These are phyloP conservation scores for Caenorhabditis sp. DNA, from an alignment of 2,888 invertebrate genomes.

Conservation along the genomic window DNA sequence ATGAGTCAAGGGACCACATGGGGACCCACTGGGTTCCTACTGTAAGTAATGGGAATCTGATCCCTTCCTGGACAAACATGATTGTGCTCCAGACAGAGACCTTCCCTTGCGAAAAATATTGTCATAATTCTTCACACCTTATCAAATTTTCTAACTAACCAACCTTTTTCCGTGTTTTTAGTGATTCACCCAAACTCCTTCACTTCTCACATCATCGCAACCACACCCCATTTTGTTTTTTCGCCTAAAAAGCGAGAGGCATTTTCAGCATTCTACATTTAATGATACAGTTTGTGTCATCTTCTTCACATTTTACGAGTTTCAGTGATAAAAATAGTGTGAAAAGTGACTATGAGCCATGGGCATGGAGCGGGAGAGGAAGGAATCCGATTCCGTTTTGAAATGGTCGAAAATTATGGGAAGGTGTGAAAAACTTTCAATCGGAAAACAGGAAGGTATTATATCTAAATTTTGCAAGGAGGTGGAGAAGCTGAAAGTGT, in stretches of 20 bases:
- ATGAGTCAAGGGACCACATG: neutral
- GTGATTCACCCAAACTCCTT: constrained; percentile 13
- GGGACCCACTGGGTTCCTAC: too few relatives aligned
- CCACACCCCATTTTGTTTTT: constrained; percentile 34
- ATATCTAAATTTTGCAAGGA: neutral
- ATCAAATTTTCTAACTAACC: constrained; percentile 15
- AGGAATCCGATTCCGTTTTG: constrained; percentile 6
- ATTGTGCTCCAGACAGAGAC: too few relatives aligned
- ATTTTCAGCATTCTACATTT: constrained; percentile 27
- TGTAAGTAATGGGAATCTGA: too few relatives aligned
- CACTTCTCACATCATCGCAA: constrained; percentile 2
- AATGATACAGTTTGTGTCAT: constrained; percentile 24
- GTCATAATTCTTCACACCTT: constrained; percentile 1
- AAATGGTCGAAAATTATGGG: neutral
- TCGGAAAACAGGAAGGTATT: too few relatives aligned
- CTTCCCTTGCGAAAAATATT: neutral
- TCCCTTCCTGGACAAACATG: too few relatives aligned
- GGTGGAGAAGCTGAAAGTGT: neutral
- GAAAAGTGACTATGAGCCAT: constrained; percentile 15
- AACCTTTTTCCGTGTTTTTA: constrained; percentile 37
- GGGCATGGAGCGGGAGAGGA: neutral
- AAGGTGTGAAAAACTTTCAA: neutral
- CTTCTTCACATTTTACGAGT: neutral
- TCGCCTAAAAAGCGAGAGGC: too few relatives aligned
- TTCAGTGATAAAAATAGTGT: constrained; percentile 29